Conservation (phyloP, 2,888 invertebrate species). For the Caenorhabditis sp. region DNA sequence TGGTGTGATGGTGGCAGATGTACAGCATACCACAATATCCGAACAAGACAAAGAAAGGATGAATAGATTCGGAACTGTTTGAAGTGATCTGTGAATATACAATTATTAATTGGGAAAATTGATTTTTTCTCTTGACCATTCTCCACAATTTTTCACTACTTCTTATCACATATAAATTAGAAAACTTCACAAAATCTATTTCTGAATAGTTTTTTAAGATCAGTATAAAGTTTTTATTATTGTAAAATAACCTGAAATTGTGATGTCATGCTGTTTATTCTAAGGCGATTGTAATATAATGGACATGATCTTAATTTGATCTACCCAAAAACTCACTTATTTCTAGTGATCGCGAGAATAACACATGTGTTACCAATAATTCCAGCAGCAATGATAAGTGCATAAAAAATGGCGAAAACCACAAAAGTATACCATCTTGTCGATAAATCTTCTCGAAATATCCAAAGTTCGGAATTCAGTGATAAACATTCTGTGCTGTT, state of each 20-base stretch:
- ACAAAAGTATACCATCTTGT: slow-evolving; percentile 55
- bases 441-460: slow-evolving; percentile 52
- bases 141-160: no score
- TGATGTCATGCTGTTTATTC: no score
- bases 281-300: no score
- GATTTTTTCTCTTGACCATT: no score
- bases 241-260: no score
- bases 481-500: slow-evolving; percentile 61
- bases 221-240: no score
- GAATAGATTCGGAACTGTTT: slow-evolving; percentile 70
- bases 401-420: slow-evolving; percentile 63
- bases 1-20: slow-evolving; percentile 68
- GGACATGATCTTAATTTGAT: no score
- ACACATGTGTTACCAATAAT: slow-evolving; percentile 67
- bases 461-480: slow-evolving; percentile 66
- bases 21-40: slow-evolving; percentile 68
- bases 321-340: slow-evolving; percentile 46
- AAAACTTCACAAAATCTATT: no score
- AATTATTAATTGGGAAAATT: no score
- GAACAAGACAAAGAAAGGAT: slow-evolving; percentile 67
- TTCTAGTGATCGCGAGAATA: slow-evolving; percentile 65
- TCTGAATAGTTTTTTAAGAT: no score
- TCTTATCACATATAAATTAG: no score
- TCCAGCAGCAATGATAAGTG: slow-evolving; percentile 64
- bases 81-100: slow-evolving; percentile 59